phyloP scores from a whole-genome alignment of 2,797 vertebrate species.

The Hippocampus kuda region DNA sequence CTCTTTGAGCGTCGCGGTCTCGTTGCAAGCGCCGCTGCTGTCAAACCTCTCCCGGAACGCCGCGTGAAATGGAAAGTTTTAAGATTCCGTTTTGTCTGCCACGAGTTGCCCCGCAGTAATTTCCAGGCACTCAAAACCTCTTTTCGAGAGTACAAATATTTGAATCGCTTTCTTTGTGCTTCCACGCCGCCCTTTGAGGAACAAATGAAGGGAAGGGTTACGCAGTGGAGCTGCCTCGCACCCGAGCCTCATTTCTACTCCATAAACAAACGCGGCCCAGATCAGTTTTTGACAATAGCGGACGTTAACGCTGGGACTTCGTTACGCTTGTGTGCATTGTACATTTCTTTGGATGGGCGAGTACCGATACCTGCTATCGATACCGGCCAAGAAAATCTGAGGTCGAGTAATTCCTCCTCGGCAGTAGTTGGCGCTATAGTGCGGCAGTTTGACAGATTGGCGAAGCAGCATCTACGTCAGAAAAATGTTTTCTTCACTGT shows the following conservation, averaged over 20 bases:
- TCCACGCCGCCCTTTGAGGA: neutral
- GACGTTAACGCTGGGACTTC: neutral
- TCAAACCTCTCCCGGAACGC: conserved; percentile 1
- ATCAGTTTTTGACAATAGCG: neutral
- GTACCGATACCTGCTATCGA: too few relatives aligned
- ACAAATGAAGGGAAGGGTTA: neutral
- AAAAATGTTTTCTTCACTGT: too few relatives aligned
- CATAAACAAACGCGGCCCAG: neutral
- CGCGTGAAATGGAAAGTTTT: conserved; percentile 8
- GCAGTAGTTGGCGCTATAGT: too few relatives aligned
- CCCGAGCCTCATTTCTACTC: neutral
- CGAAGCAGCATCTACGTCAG: too few relatives aligned
- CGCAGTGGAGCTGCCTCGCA: neutral
- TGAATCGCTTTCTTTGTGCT: conserved; percentile 3
- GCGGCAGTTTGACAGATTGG: too few relatives aligned
- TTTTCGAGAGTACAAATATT: neutral
- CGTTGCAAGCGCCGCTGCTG: neutral
- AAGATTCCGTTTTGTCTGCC: conserved; percentile 13
- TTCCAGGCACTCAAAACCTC: conserved; percentile 8
- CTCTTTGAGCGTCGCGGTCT: neutral
- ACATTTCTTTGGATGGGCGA: too few relatives aligned
- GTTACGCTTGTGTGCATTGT: neutral
- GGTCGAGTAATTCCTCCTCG: too few relatives aligned
- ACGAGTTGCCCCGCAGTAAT: conserved; percentile 21
- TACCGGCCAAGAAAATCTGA: too few relatives aligned